Percentiles rank a stretch among this genome's conserved stretches.
phyloP scores from a whole-genome alignment of 2,113 vertebrate genomes.

The Cochlearius cochlearius region DNA sequence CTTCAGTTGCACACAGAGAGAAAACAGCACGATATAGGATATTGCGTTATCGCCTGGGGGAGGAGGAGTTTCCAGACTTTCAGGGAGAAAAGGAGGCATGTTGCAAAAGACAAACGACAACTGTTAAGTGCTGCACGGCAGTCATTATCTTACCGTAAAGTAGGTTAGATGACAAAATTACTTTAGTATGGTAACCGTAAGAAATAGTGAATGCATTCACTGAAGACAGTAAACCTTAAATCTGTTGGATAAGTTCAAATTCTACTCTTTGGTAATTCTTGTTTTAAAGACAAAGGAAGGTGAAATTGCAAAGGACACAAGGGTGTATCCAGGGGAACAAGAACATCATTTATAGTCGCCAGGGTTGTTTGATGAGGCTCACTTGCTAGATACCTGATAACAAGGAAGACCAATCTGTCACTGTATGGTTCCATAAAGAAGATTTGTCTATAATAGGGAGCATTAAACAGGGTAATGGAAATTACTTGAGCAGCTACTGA shows the following conservation, averaged over 20 bases:
- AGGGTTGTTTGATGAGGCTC: conserved; percentile 18
- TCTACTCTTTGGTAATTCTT: background rate
- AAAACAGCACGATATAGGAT: background rate
- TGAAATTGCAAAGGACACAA: conserved; percentile 13
- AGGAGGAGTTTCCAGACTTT: background rate
- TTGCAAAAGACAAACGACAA: background rate
- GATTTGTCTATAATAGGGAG: conserved; percentile 39
- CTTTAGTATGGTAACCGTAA: background rate
- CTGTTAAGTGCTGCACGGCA: rapidly evolving
- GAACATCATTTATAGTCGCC: background rate
- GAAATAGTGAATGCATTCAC: background rate
- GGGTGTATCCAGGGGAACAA: background rate
- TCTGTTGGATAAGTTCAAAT: background rate
- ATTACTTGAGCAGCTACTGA: conserved; percentile 38
- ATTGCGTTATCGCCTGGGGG: rapidly evolving
- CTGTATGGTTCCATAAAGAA: conserved; percentile 43
- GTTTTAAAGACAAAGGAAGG: background rate
- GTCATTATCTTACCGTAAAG: background rate
- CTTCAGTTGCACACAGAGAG: background rate
- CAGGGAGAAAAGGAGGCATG: background rate
- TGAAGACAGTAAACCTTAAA: background rate
- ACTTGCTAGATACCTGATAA: conserved; percentile 50
- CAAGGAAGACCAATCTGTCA: conserved; percentile 47
- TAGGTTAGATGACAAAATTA: background rate
- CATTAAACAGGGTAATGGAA: conserved; percentile 42